Percentiles rank a stretch among this genome's conserved stretches.
Evolutionary conservation across 2,113 vertebrate genomes (phyloP).

Genomic region (Vombatus ursinus): DNA sequence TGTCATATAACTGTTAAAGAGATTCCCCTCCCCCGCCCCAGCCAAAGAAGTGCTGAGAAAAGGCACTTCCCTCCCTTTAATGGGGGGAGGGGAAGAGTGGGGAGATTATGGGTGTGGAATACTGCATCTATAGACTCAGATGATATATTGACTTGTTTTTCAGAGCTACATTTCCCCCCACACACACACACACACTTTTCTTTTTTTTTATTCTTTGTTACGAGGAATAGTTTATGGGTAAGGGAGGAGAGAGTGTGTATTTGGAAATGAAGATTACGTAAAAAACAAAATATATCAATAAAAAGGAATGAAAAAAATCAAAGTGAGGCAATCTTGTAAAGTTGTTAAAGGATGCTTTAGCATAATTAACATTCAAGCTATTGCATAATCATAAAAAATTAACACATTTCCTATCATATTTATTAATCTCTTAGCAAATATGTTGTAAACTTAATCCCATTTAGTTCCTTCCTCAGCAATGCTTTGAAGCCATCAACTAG

Average conservation of each 20-base stretch:
- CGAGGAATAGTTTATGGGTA: neutral
- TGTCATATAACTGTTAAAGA: neutral
- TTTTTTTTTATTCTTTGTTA: neutral
- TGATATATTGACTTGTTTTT: neutral
- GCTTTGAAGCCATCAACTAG: neutral
- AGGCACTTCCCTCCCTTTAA: neutral
- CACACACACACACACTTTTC: too few species aligned
- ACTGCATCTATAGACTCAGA: neutral
- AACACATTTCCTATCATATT: slow-evolving; percentile 48
- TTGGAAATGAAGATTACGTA: neutral
- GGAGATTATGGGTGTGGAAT: neutral
- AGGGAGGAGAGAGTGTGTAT: neutral
- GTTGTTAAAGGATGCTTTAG: neutral
- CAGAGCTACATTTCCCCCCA: neutral
- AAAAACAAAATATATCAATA: neutral
- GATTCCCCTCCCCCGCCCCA: neutral
- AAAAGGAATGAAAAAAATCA: neutral
- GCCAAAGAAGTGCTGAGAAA: neutral
- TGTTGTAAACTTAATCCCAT: slow-evolving; percentile 3
- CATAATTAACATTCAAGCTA: slow-evolving; percentile 38
- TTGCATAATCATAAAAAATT: slow-evolving; percentile 33
- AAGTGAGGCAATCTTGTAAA: neutral
- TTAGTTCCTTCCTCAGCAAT: slow-evolving; percentile 18
- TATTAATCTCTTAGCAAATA: slow-evolving; percentile 43
- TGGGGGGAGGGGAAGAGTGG: neutral